phyloP scores from a whole-genome alignment of 2,113 vertebrate genomes.

The Rhadina sibilatrix region DNA sequence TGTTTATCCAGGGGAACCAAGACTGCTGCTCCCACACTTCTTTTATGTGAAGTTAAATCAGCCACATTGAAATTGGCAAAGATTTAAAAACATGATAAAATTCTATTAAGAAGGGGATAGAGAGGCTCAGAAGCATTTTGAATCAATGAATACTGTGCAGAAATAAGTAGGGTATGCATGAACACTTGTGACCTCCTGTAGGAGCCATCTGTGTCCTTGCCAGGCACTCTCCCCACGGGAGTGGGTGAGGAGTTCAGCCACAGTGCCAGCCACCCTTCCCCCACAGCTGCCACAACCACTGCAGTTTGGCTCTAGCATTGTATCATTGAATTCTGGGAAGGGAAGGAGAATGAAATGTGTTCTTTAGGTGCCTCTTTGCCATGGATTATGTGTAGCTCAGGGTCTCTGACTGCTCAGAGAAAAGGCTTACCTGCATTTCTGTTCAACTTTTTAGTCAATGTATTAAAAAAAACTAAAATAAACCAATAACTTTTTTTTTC shows the following conservation, averaged over 20 bases:
- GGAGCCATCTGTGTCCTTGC: slow-evolving; percentile 6
- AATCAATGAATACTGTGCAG: neutral
- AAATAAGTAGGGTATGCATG: neutral
- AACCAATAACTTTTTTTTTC: accelerated
- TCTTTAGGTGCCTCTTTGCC: neutral
- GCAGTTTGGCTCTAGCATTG: neutral
- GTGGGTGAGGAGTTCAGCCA: neutral
- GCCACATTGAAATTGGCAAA: neutral
- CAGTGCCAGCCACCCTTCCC: neutral
- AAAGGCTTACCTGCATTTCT: neutral
- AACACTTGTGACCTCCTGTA: slow-evolving; percentile 15
- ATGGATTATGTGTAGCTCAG: accelerated
- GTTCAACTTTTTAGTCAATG: neutral
- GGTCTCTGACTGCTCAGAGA: neutral
- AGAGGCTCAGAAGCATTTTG: neutral
- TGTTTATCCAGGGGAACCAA: slow-evolving; percentile 1
- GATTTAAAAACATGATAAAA: slow-evolving; percentile 44
- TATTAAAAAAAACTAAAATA: neutral
- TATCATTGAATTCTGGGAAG: neutral
- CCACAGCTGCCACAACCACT: slow-evolving; percentile 27
- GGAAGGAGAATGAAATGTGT: neutral
- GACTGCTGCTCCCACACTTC: neutral
- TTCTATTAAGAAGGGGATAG: neutral
- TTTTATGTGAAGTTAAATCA: slow-evolving; percentile 24
- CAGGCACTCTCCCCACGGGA: neutral